Conservation (phyloP, 2,888 invertebrate genomes). For the Ennomos fuscantarius region DNA sequence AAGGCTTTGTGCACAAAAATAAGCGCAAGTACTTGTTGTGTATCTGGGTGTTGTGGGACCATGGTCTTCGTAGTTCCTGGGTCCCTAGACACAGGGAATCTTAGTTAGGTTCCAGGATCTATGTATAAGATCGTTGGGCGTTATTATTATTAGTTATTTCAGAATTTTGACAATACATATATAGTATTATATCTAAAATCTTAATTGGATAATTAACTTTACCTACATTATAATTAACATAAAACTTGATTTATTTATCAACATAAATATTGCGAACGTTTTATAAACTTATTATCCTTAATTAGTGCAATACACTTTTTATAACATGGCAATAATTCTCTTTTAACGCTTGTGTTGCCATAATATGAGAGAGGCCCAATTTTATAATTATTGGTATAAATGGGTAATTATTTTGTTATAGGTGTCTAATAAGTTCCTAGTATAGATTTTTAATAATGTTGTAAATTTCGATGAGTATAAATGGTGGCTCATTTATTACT, state of each 20-base stretch:
- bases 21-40: too few relatives aligned
- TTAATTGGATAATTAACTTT: slow-evolving; percentile 16
- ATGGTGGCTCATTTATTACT: slow-evolving; percentile 52
- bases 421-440: slow-evolving; percentile 56
- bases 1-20: too few relatives aligned
- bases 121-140: too few relatives aligned
- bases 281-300: slow-evolving; percentile 23
- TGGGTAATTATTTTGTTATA: slow-evolving; percentile 34
- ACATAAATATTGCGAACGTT: slow-evolving; percentile 18
- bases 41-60: too few relatives aligned
- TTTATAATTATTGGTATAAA: slow-evolving; percentile 42
- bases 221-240: slow-evolving; percentile 13
- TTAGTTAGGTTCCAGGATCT: too few relatives aligned
- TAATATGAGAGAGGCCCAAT: slow-evolving; percentile 20
- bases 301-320: slow-evolving; percentile 25
- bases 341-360: slow-evolving; percentile 24
- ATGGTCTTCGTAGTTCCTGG: too few relatives aligned
- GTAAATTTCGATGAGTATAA: slow-evolving; percentile 24
- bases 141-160: too few relatives aligned
- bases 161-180: too few relatives aligned
- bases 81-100: too few relatives aligned
- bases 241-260: slow-evolving; percentile 20
- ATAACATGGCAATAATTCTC: slow-evolving; percentile 25
- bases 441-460: slow-evolving; percentile 39
- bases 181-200: slow-evolving; percentile 1